Evolutionary conservation across 2,888 invertebrate species (phyloP), one percentile per base, ranked within the genome.

Genomic region (Tetanocera ferruginea): DNA sequence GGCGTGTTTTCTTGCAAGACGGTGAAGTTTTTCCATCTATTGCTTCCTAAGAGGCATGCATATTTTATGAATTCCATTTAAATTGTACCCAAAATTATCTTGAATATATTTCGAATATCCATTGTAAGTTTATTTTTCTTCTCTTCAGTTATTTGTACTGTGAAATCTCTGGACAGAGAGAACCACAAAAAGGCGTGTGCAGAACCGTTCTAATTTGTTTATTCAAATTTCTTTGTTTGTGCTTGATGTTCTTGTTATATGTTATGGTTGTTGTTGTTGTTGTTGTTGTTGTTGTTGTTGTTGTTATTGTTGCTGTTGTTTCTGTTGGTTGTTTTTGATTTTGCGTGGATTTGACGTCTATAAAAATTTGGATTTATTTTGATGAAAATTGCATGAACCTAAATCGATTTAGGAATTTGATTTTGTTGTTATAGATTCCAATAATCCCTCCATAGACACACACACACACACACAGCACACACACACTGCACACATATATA

Each of bases 331-430:
- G 28, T 31, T 62, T 19, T 25, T 25, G 25, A 23, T 17, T 62
- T 28, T 19, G 28, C 19, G 6, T 49, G 69, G 69, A 49, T 69
- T 69, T n/a, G 49, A 51, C 51, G 51, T 51, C 69, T 51, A 69
- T 69, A 69, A 43, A 43, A 69, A 69, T 69, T 69, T 69, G 69
- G 69, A 69, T 52, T 69, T 51, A 51, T 69, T 69, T 69, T 28
- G 49, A 69, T 69, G 69, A 51, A 69, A 69, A 69, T 51, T 69
- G 25, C 49, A 25, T 51, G 69, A 51, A 51, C 69, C 19, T 28
- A 69, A 69, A 69, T 49, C 69, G 69, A 69, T 69, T 52, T 69
- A n/a, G 51, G 49, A 69, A 69, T 69, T 69, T 31, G 64, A 31
- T 64, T 28, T 31, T 31, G 64, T 31, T 28, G 64, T 31, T 64